Evolutionary conservation across 1,140 invertebrate species (phyloP), one percentile per base, ranked within the genome.

Genomic region (Augochlora pura): DNA sequence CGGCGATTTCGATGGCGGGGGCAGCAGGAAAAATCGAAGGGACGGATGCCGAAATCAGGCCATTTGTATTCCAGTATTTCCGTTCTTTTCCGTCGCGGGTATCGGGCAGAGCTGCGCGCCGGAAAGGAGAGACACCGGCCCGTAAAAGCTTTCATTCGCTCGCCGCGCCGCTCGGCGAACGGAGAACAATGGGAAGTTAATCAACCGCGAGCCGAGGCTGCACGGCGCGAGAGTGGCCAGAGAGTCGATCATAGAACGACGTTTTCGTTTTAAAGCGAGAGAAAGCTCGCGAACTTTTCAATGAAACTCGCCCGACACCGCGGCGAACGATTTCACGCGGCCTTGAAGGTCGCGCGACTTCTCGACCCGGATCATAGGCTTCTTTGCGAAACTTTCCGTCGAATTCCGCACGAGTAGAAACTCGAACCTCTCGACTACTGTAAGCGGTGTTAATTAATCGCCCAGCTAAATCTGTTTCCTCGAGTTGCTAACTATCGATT

Each of bases 61-160:
- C 27, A 57, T 83, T 46, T 59, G 67, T 75, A 80, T 76, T 80
- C 62, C 27, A 46, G 39, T 60, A 59, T 75, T 83, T 84, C 49
- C 57, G 65, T 57, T 42, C 54, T 27, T 63, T 60, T 10, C 52
- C 27, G 6, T 16, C 42, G 32, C 10, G 16, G 57, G 76, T 83
- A 78, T 82, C 52, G 27, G 32, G 32, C 65, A 16, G 25, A 18
- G 6, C 49, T 25, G 9, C 12, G 42, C 10, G 7, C 23, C 8
- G 14, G 62, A 39, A 32, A 18, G 60, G 67, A 66, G 49, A 52
- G 21, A 70, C 49, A 62, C 23, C 42, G 77, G 67, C 23, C 46
- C 49, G 83, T 66, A 71, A 71, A 83, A 66, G 62, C n/a, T 76
- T 71, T 72, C 62, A 72, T 76, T 74, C 64, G 64, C 32, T 78